phyloP scores from a whole-genome alignment of 2,113 vertebrate species.

The Otolemur garnettii region DNA sequence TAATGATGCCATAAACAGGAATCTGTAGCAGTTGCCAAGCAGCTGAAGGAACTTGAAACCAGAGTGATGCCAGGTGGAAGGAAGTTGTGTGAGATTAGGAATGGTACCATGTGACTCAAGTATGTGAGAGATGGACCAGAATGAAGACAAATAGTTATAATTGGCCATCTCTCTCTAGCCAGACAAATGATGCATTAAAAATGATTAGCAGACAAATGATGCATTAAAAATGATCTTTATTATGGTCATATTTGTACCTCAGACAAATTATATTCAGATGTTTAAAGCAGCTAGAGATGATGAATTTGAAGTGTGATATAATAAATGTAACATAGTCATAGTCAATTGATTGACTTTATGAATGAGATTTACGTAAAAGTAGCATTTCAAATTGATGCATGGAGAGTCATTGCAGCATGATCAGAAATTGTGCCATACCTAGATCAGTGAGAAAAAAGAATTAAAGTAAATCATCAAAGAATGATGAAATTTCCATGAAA shows the following conservation, averaged over 20 bases:
- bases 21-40: neutral
- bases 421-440: neutral
- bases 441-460: neutral
- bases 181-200: neutral
- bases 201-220: neutral
- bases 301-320: neutral
- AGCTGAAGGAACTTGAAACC: neutral
- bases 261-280: slow-evolving; percentile 15
- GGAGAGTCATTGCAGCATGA: neutral
- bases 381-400: slow-evolving; percentile 14
- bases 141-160: neutral
- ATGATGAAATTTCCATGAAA: slow-evolving; percentile 21
- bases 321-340: neutral
- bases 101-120: neutral
- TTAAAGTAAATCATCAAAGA: neutral
- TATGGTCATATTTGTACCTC: neutral
- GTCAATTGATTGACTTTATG: slow-evolving; percentile 16
- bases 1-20: slow-evolving; percentile 11
- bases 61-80: neutral
- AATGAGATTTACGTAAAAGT: slow-evolving; percentile 42
- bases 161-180: neutral
- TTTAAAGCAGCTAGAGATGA: slow-evolving; percentile 2
- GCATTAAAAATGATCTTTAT: neutral
- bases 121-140: neutral
- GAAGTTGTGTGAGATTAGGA: neutral